Base-by-base conservation (phyloP, 2,888 invertebrate genomes). In the Dasysyrphus tricinctus region DNA sequence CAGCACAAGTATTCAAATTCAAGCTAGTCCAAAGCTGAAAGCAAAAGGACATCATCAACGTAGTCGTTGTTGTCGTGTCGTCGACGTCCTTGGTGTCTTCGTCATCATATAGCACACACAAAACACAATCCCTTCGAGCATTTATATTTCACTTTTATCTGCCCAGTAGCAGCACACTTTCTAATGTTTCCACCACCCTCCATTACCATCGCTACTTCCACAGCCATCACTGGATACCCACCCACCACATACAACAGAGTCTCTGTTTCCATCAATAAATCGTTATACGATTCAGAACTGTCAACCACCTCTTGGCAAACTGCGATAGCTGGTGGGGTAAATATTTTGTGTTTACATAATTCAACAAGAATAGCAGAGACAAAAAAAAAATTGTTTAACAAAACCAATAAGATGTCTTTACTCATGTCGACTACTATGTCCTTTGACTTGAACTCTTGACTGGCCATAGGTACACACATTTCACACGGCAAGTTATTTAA, bases 91-190 rank as follows among this genome's bases (percentile, higher is more conserved):
- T 47, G 16, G 3, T n/a, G 44, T 14, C 7, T 32, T 63, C 44
- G 29, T 16, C 9, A 6, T 11, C 47, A 49, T 24, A n/a, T 3
- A 54, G 4, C 11, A 47, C n/a, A 51, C 14, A 49, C 54, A 42
- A 54, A 69, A 39, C 7, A 39, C n/a, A 69, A 69, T 54, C 54
- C 69, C 69, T 69, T 69, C 11, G n/a, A 39, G 69, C 69, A 54
- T 54, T 69, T 69, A 69, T 69, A 69, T 69, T 69, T 54, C 69
- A 69, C 69, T 69, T 69, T 69, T 69, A 69, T 69, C 69, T 69
- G 69, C 39, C 29, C 69, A 51, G 8, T n/a, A 69, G 69, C 69
- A 69, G 51, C 37, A 54, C 54, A 54, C 37, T 29, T 54, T 51
- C 51, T 14, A 5, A 8, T 19, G 29, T 29, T 24, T 29, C 12